Evolutionary conservation across 2,888 invertebrate species (phyloP), one percentile per base, ranked within the genome.

Genomic region (Orgyia antiqua): DNA sequence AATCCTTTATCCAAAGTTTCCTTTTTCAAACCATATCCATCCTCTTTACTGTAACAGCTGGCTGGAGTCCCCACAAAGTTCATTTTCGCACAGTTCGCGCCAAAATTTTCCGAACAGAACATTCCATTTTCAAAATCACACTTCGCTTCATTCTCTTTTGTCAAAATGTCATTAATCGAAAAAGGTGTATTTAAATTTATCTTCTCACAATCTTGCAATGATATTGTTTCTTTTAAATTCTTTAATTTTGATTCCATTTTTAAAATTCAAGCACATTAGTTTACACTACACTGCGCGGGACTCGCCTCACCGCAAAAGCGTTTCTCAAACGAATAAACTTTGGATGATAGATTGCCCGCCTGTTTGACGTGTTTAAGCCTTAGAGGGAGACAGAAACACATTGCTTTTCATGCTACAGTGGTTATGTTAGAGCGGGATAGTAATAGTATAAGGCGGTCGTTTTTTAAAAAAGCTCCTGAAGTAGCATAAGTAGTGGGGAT

Each of bases 101-200:
- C 78, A 64, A 74, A 82, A 63, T 55, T 56, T 28, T 63, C 62
- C 36, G 64, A 54, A 49, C 70, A 64, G 51, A 74, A 78, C 68
- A 68, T 74, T 68, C 68, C 70, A 68, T 74, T 74, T 60, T 80
- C 80, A 64, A 78, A 77, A 43, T 75, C 72, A 51, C 71, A 82
- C 64, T 74, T 84, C 42, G 68, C 64, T 37, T 82, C 84, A 29
- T 79, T 83, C 58, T 87, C 88, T 45, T 79, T 84, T n/a, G 90
- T 90, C 58, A 92, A 70, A 64, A 92, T 92, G 56, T 92, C 92
- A 52, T 92, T 92, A 32, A 92, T 92, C 6, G 92, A 92, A 71
- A 92, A 92, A 18, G 92, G 92, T 6, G 92, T 92, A 6, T 88
- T 79, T 41, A 83, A 57, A 57, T 52, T 75, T 1, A 75, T 75